phyloP scores from a whole-genome alignment of 2,888 invertebrate species.

The Lochmaea capreae region DNA sequence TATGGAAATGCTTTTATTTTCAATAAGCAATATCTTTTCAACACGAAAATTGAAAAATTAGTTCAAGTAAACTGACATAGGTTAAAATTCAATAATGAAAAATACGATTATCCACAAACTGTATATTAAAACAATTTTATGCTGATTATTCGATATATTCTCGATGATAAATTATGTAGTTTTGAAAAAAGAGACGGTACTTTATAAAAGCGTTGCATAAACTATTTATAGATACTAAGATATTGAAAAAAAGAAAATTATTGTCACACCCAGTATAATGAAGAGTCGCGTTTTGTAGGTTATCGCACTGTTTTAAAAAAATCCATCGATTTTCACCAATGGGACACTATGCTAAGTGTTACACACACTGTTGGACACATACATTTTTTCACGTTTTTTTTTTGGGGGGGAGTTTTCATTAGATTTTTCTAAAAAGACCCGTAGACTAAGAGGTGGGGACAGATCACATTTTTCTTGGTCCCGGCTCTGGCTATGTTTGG shows the following conservation, averaged over 20 bases:
- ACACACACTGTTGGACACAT: slow-evolving; percentile 62
- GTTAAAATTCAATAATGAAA: too few relatives aligned
- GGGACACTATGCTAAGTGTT: slow-evolving; percentile 68
- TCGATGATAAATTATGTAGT: too few relatives aligned
- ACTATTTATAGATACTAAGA: slow-evolving; percentile 10
- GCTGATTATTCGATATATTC: too few relatives aligned
- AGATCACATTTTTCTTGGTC: slow-evolving; percentile 33
- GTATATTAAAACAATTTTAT: too few relatives aligned
- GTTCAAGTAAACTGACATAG: too few relatives aligned
- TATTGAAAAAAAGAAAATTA: slow-evolving; percentile 26
- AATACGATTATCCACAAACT: too few relatives aligned
- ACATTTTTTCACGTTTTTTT: slow-evolving; percentile 48
- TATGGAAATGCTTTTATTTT: not conserved
- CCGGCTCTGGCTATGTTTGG: slow-evolving; percentile 28
- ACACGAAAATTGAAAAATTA: too few relatives aligned
- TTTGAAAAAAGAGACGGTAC: too few relatives aligned
- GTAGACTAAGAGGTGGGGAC: slow-evolving; percentile 27
- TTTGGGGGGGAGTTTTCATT: slow-evolving; percentile 23
- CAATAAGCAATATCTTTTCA: not conserved
- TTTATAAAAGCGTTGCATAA: too few relatives aligned
- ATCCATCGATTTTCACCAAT: slow-evolving; percentile 66
- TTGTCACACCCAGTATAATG: slow-evolving; percentile 51
- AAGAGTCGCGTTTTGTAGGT: slow-evolving; percentile 59
- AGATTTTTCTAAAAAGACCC: slow-evolving; percentile 32
- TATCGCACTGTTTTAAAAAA: slow-evolving; percentile 67